Evolutionary conservation across 2,797 vertebrate genomes (phyloP).

Genomic region (Xyrichtys novacula): DNA sequence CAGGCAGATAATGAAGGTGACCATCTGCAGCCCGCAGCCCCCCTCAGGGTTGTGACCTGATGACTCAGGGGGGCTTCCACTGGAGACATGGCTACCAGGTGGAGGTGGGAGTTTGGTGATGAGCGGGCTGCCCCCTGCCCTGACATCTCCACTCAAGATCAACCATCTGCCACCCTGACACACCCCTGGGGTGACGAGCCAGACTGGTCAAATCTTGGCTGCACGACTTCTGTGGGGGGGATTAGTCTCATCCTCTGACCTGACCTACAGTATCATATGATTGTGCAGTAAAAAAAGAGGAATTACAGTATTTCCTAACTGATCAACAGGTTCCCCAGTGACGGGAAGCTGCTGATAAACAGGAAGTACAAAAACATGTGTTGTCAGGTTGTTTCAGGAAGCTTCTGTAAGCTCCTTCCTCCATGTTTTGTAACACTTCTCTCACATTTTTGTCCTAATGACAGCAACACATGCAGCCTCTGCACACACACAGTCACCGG

Average conservation of each 20-base stretch:
- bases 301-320: constrained; percentile 43
- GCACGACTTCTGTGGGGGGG: constrained; percentile 31
- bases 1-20: constrained; percentile 55
- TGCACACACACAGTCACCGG: too few species aligned
- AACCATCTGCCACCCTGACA: constrained; percentile 88
- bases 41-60: constrained; percentile 73
- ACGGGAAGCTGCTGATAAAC: constrained; percentile 48
- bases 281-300: constrained; percentile 33
- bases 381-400: constrained; percentile 11
- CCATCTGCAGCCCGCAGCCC: constrained; percentile 72
- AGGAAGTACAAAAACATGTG: constrained; percentile 45
- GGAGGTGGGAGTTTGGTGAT: constrained; percentile 75
- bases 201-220: constrained; percentile 71
- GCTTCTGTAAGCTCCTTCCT: constrained; percentile 15
- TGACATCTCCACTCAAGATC: constrained; percentile 68
- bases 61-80: constrained; percentile 36
- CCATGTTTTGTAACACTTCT: not conserved
- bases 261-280: constrained; percentile 35
- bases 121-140: constrained; percentile 69
- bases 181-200: constrained; percentile 47
- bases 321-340: constrained; percentile 9
- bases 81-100: constrained; percentile 76
- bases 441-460: not conserved
- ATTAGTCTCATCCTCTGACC: constrained; percentile 62
- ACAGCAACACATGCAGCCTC: too few species aligned